Evolutionary conservation across 2,888 invertebrate species (phyloP), one percentile per base, ranked within the genome.

Genomic region (Parnassius smintheus): DNA sequence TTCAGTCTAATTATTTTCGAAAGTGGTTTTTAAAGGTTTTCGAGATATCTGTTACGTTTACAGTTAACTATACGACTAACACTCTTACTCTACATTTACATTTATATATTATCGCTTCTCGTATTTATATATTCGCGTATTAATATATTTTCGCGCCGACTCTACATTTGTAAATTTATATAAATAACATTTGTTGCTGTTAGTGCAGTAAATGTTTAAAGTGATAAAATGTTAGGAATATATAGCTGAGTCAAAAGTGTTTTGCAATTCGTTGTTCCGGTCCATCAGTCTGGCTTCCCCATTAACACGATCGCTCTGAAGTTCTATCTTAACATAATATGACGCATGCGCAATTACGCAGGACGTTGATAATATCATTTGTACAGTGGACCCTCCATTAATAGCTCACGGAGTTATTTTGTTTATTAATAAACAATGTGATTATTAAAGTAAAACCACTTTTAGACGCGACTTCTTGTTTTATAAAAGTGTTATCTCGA

Each of bases 341-440:
- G 82, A 82, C 80, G 78, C 79, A 80, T 76, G 69, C 72, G 71
- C 74, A 82, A 82, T 83, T 82, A 83, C 73, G 73, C 85, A 85
- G 87, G 85, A 86, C 84, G 83, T 81, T 80, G 85, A 85, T 88
- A 86, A 81, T 78, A 81, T 76, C 70, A 75, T 80, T 78, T 83
- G 86, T 86, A 86, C 80, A 84, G 77, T 77, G 77, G 72, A 75
- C 73, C 72, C 69, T 77, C 73, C 77, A 77, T 75, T 75, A 75
- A 70, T 69, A 66, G 72, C 63, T 67, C 64, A 68, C 71, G 72
- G 75, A 76, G 78, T 77, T 79, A 75, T 75, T 73, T 70, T 65
- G 69, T 74, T 76, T 83, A 81, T 80, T 79, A 76, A 80, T 80
- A 82, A 77, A 74, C 66, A 62, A 66, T 65, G 64, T 66, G 71